Evolutionary conservation across 2,888 invertebrate genomes (phyloP).

Genomic region (Mellilla xanthometata): DNA sequence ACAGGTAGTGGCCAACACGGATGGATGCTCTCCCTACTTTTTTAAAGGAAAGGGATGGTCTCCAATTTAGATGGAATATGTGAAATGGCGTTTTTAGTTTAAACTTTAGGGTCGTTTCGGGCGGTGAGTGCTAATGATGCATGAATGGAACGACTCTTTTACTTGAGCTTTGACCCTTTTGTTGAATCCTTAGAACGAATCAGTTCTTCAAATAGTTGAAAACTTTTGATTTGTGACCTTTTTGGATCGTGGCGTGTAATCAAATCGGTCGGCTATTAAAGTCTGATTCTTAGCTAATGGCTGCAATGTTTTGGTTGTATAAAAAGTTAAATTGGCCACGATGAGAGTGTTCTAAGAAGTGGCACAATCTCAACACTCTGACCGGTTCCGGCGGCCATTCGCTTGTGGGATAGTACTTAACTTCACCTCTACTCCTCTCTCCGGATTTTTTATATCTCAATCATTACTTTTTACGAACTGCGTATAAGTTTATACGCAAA

Average conservation of each 20-base stretch:
- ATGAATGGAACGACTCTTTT: conserved; percentile 59
- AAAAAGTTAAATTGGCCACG: conserved; percentile 55
- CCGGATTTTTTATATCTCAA: conserved; percentile 31
- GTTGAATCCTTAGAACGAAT: conserved; percentile 1
- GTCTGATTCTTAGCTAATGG: conserved; percentile 41
- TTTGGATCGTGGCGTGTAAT: conserved; percentile 19
- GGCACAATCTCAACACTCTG: conserved; percentile 42
- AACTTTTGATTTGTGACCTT: background rate
- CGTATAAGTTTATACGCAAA: no score
- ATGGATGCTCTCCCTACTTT: conserved; percentile 73
- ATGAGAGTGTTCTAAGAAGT: conserved; percentile 41
- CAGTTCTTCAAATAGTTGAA: background rate
- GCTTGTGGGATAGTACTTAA: conserved; percentile 23
- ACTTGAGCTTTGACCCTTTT: conserved; percentile 27
- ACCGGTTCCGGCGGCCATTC: conserved; percentile 49
- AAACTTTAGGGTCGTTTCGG: conserved; percentile 63
- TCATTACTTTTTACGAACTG: conserved; percentile 9
- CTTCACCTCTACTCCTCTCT: conserved; percentile 19
- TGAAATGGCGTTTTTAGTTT: conserved; percentile 44
- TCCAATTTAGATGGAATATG: conserved; percentile 53
- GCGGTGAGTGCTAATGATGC: conserved; percentile 68
- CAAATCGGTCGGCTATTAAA: conserved; percentile 26
- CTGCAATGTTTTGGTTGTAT: conserved; percentile 39
- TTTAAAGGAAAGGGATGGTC: conserved; percentile 61
- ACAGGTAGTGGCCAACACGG: conserved; percentile 72